These are phyloP conservation scores for Paralvinella palmiformis DNA, from an alignment of 1,140 invertebrate species.

Conservation along the genomic window DNA sequence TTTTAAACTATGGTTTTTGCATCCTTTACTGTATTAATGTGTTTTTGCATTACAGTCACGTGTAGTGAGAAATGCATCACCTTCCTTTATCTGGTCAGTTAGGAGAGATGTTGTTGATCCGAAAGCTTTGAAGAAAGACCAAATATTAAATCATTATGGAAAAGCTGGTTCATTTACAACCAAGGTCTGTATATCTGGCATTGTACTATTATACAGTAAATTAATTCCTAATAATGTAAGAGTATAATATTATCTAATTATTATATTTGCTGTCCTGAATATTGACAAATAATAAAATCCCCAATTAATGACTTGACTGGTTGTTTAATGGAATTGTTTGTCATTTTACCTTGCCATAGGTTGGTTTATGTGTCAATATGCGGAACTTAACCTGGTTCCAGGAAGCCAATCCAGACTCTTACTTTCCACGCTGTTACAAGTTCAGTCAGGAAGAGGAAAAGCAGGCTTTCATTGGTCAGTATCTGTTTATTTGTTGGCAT, in stretches of 20 bases:
- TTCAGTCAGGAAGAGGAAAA: slow-evolving; percentile 71
- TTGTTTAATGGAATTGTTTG: too few relatives aligned
- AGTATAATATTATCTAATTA: too few relatives aligned
- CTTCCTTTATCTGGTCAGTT: slow-evolving; percentile 83
- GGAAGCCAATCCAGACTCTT: slow-evolving; percentile 68
- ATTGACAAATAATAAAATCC: too few relatives aligned
- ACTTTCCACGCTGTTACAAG: slow-evolving; percentile 77
- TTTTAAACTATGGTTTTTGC: not conserved
- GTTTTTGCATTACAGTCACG: slow-evolving; percentile 38
- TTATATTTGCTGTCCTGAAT: too few relatives aligned
- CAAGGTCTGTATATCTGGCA: slow-evolving; percentile 58
- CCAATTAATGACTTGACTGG: too few relatives aligned
- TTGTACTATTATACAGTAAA: not conserved
- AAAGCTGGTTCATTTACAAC: slow-evolving; percentile 76
- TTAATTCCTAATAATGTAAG: too few relatives aligned
- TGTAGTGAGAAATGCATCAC: slow-evolving; percentile 54
- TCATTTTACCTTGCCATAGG: slow-evolving; percentile 34
- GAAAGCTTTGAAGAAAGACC: slow-evolving; percentile 59
- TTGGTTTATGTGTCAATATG: slow-evolving; percentile 68
- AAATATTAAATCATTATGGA: slow-evolving; percentile 70
- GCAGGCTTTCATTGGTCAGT: slow-evolving; percentile 65
- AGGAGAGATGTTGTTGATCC: slow-evolving; percentile 72
- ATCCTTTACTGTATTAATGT: not conserved
- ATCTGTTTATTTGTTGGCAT: not conserved
- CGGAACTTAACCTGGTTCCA: slow-evolving; percentile 87